Conservation (phyloP, 1,140 invertebrate genomes). For the Stegodyphus mimosarum region DNA sequence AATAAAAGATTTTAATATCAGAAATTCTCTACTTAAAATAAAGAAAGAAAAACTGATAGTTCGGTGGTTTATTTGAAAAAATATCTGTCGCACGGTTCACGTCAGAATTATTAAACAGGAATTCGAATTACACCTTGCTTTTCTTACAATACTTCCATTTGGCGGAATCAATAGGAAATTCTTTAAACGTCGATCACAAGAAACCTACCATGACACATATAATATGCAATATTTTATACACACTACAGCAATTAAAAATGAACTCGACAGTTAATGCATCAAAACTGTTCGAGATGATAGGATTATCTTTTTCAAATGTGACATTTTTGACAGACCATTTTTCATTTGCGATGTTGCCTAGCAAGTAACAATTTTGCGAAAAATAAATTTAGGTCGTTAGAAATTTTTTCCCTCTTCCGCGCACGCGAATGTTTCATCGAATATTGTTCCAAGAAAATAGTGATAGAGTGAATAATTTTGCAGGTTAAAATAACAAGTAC, state of each 20-base stretch:
- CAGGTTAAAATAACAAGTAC: too few relatives aligned
- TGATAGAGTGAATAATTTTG: too few relatives aligned
- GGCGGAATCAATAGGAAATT: constrained; percentile 1
- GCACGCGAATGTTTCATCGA: too few relatives aligned
- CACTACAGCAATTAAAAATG: constrained; percentile 2
- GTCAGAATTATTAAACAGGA: too few relatives aligned
- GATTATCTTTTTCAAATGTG: constrained; percentile 45
- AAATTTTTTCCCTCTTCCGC: not conserved
- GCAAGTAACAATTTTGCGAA: not conserved
- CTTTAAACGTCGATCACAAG: constrained; percentile 1
- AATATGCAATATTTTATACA: constrained; percentile 29
- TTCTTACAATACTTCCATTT: not conserved
- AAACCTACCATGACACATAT: not conserved
- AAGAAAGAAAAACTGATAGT: too few relatives aligned
- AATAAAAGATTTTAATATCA: too few relatives aligned
- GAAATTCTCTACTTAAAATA: too few relatives aligned
- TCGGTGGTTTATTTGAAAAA: too few relatives aligned
- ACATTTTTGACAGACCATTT: constrained; percentile 44
- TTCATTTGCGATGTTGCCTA: constrained; percentile 21
- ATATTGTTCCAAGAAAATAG: too few relatives aligned
- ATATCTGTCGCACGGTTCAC: too few relatives aligned
- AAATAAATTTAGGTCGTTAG: constrained; percentile 21
- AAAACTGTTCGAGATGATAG: constrained; percentile 31
- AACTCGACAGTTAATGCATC: constrained; percentile 20
- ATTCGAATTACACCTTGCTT: too few relatives aligned